Percentiles rank a stretch among this genome's conserved stretches.
Evolutionary conservation across 2,113 vertebrate species (phyloP).

Genomic region (Cygnus buccinator): DNA sequence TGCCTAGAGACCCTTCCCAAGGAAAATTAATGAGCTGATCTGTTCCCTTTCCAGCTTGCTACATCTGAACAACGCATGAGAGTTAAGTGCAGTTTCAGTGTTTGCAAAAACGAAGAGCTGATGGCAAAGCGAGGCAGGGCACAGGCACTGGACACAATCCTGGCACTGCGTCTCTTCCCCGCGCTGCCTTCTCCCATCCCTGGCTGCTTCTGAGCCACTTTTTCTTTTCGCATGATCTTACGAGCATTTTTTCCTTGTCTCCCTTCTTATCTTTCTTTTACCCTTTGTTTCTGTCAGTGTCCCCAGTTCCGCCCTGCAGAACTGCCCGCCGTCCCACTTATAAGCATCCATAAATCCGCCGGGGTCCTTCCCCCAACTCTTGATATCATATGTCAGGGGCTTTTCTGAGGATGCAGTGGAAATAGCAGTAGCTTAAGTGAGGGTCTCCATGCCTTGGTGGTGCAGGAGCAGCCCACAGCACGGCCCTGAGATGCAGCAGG

Average conservation of each 20-base stretch:
- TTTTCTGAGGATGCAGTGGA: not conserved
- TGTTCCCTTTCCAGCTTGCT: slow-evolving; percentile 53
- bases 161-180: not conserved
- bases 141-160: not conserved
- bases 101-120: slow-evolving; percentile 38
- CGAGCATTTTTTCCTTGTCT: not conserved
- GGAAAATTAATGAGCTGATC: slow-evolving; percentile 38
- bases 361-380: not conserved
- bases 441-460: not conserved
- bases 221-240: not conserved
- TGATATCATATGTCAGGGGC: not conserved
- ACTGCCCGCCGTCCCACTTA: not conserved
- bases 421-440: not conserved
- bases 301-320: not conserved
- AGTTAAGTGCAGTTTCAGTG: slow-evolving; percentile 28
- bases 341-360: not conserved
- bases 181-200: not conserved
- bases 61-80: not conserved
- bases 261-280: not conserved
- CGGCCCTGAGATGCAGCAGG: not conserved
- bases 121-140: not conserved
- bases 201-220: not conserved
- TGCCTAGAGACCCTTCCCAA: slow-evolving; percentile 66
- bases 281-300: not conserved
- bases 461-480: not conserved